Conservation (phyloP, 2,888 invertebrate genomes). For the Drosophila kanekoi region DNA sequence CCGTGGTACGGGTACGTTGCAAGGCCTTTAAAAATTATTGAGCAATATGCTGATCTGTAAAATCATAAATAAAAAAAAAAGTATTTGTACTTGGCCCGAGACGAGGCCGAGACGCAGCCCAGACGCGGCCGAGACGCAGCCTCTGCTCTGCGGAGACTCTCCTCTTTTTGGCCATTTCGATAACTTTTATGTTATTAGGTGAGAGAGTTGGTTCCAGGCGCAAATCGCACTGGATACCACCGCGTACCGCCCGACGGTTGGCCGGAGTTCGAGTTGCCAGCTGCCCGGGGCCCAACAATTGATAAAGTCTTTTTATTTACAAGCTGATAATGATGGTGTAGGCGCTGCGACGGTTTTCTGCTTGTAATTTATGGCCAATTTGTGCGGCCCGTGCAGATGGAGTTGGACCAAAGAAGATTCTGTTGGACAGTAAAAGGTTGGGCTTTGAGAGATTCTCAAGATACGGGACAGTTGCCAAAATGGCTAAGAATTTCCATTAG, state of each 20-base stretch:
- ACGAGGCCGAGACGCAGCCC: too few species aligned
- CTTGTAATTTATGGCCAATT: slow-evolving; percentile 73
- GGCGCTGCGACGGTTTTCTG: slow-evolving; percentile 69
- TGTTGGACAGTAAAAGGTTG: neutral
- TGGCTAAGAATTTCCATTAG: neutral
- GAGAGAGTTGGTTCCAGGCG: slow-evolving; percentile 78
- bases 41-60: slow-evolving; percentile 85
- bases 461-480: slow-evolving; percentile 6
- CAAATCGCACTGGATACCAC: slow-evolving; percentile 41
- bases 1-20: neutral
- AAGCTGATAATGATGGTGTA: slow-evolving; percentile 81
- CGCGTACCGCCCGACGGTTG: neutral
- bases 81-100: slow-evolving; percentile 68
- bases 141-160: neutral
- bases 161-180: slow-evolving; percentile 55
- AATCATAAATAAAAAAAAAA: slow-evolving; percentile 84
- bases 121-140: neutral
- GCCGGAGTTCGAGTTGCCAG: slow-evolving; percentile 20
- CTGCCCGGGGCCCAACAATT: slow-evolving; percentile 70
- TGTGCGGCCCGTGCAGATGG: slow-evolving; percentile 23
- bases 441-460: neutral
- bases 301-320: slow-evolving; percentile 81
- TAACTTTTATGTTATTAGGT: slow-evolving; percentile 82
- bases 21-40: slow-evolving; percentile 79
- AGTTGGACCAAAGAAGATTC: neutral